phyloP scores from a whole-genome alignment of 2,113 vertebrate genomes.

The Xiphias gladius region DNA sequence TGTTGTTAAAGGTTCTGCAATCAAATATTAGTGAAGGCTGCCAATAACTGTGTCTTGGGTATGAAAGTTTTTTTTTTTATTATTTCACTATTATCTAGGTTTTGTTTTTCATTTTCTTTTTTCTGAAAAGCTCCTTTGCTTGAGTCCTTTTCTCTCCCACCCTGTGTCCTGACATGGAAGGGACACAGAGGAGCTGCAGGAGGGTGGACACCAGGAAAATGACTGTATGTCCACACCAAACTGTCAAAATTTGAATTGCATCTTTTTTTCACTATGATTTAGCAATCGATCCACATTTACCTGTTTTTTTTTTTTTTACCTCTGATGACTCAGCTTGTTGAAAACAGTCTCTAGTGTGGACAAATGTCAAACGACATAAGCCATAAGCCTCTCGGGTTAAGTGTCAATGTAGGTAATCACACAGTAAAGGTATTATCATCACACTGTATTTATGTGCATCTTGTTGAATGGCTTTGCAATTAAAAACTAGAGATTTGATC shows the following conservation, averaged over 20 bases:
- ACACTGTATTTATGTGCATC: not conserved
- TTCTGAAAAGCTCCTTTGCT: constrained; percentile 36
- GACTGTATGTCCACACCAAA: not conserved
- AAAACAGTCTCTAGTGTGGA: not conserved
- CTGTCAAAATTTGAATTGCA: not conserved
- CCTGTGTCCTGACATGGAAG: not conserved
- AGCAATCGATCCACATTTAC: not conserved
- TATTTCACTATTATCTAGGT: no score
- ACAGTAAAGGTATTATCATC: not conserved
- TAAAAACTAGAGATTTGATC: not conserved
- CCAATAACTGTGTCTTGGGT: no score
- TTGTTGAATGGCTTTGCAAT: not conserved
- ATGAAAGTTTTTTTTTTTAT: no score
- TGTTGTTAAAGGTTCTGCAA: no score
- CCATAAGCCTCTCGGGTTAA: no score
- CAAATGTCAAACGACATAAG: not conserved
- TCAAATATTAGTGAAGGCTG: no score
- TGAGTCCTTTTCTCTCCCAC: constrained; percentile 25
- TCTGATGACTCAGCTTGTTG: no score
- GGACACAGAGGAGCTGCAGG: not conserved
- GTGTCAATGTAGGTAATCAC: not conserved
- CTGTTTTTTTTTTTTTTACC: not conserved
- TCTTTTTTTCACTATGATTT: not conserved
- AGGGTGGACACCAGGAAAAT: not conserved
- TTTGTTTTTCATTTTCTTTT: no score